Conservation (phyloP, 2,113 vertebrate genomes). For the Macquaria australasica region DNA sequence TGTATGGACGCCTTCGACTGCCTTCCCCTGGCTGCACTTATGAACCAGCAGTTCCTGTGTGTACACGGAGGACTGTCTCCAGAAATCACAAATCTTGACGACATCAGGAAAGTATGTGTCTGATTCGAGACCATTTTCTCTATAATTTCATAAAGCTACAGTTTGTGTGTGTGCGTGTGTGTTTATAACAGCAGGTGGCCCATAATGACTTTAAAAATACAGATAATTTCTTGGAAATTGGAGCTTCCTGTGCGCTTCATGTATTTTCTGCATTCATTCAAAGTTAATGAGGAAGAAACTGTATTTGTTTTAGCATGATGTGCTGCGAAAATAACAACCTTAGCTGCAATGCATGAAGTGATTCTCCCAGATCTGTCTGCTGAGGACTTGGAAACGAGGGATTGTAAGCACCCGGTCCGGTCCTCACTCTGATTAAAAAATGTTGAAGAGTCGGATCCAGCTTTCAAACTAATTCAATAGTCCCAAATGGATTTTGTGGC, state of each 20-base stretch:
- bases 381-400: constrained; percentile 28
- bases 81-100: constrained; percentile 98
- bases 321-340: constrained; percentile 43
- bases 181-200: constrained; percentile 26
- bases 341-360: constrained; percentile 25
- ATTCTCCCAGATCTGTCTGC: constrained; percentile 39
- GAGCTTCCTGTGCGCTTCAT: constrained; percentile 11
- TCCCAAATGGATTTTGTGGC: constrained; percentile 77
- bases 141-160: constrained; percentile 28
- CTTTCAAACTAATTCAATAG: constrained; percentile 76
- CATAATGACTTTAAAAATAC: constrained; percentile 31
- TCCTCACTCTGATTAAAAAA: constrained; percentile 65
- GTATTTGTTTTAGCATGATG: constrained; percentile 29
- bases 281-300: constrained; percentile 27
- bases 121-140: constrained; percentile 31
- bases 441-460: constrained; percentile 57
- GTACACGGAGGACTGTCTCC: constrained; percentile 98
- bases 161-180: constrained; percentile 1
- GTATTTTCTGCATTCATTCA: constrained; percentile 30
- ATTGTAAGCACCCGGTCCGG: constrained; percentile 23
- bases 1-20: constrained; percentile 99
- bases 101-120: constrained; percentile 98
- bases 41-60: constrained; percentile 99
- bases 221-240: constrained; percentile 19
- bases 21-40: constrained; percentile 97